Base-by-base conservation (phyloP, 2,888 invertebrate species). In the Agonopterix alstromeriana region DNA sequence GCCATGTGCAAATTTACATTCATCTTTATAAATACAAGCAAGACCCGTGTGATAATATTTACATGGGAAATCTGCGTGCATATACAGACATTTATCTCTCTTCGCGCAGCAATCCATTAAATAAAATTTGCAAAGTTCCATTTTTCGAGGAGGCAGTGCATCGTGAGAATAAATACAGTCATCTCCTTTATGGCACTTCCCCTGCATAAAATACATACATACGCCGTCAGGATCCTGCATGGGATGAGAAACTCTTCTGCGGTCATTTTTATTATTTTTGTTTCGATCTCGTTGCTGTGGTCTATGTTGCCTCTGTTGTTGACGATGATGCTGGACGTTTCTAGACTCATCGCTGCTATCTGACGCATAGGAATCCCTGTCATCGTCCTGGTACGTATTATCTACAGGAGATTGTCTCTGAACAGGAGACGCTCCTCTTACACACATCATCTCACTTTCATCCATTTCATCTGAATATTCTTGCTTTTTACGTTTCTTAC, bases 11-110 rank as follows among this genome's bases (percentile, higher is more conserved):
- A 98, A 98, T 82, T 97, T 97, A 86, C 98, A 99, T 53, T 94
- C 93, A n/a, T 94, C 94, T 69, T 92, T 92, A 46, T 91, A 91
- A 56, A 92, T 91, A 79, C 98, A 98, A 48, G 94, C 93, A 78
- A 95, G 91, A 55, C 98, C 98, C 47, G 97, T 95, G 76, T 99
- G 98, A 82, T 94, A 98, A 87, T 95, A 98, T 90, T 98, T 98
- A 87, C 98, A 98, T 11, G 98, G 98, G 79, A 98, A 98, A 78
- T 98, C 98, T 66, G 95, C 93, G 86, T 98, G 98, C 95, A 98
- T 95, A 74, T 97, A 99, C 12, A 96, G 91, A 87, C 98, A 99
- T 82, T 97, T 96, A 63, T 97, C 97, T 66, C 96, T 93, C 86
- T 98, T 98, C 48, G 96, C 95, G 87, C 98, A 98, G 77, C 96